Evolutionary conservation across 2,797 vertebrate species (phyloP), one percentile per base, ranked within the genome.

Genomic region (Halcyon smyrnensis): DNA sequence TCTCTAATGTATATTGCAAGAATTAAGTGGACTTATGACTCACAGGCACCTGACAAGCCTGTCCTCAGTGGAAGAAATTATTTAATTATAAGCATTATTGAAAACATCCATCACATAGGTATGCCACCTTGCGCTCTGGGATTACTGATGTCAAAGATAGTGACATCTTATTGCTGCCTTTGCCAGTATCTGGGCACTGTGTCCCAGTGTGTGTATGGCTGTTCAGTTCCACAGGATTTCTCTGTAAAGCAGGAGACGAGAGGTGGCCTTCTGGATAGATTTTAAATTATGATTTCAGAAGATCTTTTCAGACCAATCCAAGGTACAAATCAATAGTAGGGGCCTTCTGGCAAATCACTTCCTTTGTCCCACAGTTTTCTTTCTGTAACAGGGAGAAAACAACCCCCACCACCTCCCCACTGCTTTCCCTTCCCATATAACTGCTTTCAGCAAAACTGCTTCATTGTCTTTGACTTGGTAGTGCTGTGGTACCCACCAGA

Each of bases 11-110:
- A 9, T 79, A 67, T 87, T n/a, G 27, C 43, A 68, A 70, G 15
- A 93, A 83, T 65, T 77, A 80, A 95, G 83, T 85, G 56, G 20
- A 53, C 45, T 16, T 80, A 39, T 96, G 95, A 94, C 50, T 93
- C 90, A 88, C 11, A 79, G 68, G 19, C 80, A 87, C 75, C 41
- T 95, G 89, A 76, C 51, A 77, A 70, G 70, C 64, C 70, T 84
- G 56, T 64, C 64, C 48, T 27, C 41, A 43, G 28, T 87, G 21
- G 51, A 87, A 89, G 37, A 94, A 95, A 82, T 90, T 50, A 75
- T 73, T 73, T 95, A 70, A 91, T 94, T 87, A 71, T 82, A 71
- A 90, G 30, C 62, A 67, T 74, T 93, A 74, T 37, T 77, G 62
- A 84, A 94, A 92, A 34, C 71, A 87, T 69, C 67, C 34, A 76